phyloP scores from a whole-genome alignment of 2,113 vertebrate species.

The Phocoena sinus region DNA sequence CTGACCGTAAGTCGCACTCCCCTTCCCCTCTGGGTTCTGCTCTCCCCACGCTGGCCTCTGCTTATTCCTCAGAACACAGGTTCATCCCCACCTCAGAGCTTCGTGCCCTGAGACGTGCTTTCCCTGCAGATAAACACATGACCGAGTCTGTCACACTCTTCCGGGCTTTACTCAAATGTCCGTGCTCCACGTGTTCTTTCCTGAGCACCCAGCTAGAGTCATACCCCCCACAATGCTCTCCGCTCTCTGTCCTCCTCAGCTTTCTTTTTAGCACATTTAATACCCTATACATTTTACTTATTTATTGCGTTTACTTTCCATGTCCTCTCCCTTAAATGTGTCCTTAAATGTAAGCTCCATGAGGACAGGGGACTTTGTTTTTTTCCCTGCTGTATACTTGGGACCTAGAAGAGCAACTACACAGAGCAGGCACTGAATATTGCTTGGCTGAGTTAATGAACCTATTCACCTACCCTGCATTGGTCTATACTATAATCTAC shows the following conservation, averaged over 20 bases:
- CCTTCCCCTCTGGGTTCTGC: not conserved
- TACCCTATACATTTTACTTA: too few species aligned
- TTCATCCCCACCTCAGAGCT: not conserved
- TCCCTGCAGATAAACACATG: not conserved
- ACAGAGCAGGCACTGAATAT: not conserved
- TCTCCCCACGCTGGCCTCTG: not conserved
- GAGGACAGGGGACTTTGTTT: not conserved
- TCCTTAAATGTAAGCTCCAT: not conserved
- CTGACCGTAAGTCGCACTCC: too few species aligned
- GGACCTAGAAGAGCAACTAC: not conserved
- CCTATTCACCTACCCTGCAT: not conserved
- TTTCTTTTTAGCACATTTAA: not conserved
- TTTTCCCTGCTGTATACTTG: not conserved
- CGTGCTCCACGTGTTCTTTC: fast-evolving
- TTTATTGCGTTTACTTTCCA: too few species aligned
- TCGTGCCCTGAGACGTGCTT: fast-evolving
- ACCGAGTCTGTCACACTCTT: not conserved
- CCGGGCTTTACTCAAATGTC: not conserved
- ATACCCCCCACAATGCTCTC: not conserved
- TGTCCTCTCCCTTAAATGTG: not conserved
- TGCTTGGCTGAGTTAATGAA: not conserved
- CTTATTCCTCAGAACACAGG: not conserved
- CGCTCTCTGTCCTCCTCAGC: fast-evolving
- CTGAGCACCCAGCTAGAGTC: not conserved
- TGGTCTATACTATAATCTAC: too few species aligned